Base-by-base conservation (phyloP, 2,888 invertebrate genomes). In the Meteorus colon region DNA sequence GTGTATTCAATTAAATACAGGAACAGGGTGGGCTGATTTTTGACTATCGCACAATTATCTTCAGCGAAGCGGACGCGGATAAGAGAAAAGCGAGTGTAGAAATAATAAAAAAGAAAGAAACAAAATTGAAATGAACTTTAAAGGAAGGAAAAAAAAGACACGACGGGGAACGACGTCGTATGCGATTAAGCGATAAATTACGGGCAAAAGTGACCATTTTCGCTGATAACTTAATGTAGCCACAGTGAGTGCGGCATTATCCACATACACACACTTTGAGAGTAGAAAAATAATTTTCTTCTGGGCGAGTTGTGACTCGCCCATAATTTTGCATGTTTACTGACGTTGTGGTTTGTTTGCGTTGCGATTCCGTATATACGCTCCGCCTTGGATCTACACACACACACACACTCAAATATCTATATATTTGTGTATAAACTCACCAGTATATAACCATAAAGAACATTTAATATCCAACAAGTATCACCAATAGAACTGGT, bases 181-280 rank as follows among this genome's bases (percentile, higher is more conserved):
- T 76, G 78, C 78, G 81, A 81, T 81, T 80, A 77, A 81, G 80
- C 79, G 78, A 81, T 81, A 81, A 81, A 81, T 81, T 77, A 75
- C 76, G 77, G 27, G 78, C 75, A 80, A 80, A 79, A 79, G 78
- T 81, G 59, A 63, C 77, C 77, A 79, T 80, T 81, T 80, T 76
- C 66, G 77, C 79, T 80, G 79, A 81, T 81, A 80, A 79, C 78
- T 81, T 79, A 80, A 81, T 81, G 76, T 76, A 75, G 60, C 74
- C 62, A 81, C 78, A 55, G 48, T 62, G 59, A 62, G 75, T 67
- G 66, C 68, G 37, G 41, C 55, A 72, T 62, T 77, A 71, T 70
- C 66, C 45, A 29, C 34, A 14, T 34, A 55, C 59, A 29, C 10
- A 55, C 5, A 41, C 48, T 51, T 67, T 41, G 60, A 72, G 51